Percentiles rank a stretch among this genome's conserved stretches.
Conservation (phyloP, 30 jellyfish, hydroid and myxozoan species). For the Turritopsis dohrnii region DNA sequence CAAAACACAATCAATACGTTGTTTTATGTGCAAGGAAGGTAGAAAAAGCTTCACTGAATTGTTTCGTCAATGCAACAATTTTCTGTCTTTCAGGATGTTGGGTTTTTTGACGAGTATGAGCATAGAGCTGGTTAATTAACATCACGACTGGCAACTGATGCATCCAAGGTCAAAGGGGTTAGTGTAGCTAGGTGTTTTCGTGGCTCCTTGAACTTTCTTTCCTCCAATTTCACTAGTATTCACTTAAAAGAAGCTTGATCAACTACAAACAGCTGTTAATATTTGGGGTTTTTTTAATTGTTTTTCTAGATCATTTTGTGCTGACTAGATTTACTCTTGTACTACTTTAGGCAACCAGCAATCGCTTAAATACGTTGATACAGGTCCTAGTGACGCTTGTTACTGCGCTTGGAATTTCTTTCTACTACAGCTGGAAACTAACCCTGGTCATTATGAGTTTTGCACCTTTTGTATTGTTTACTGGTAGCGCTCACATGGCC, state of each 20-base stretch:
- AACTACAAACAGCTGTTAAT: too few relatives aligned
- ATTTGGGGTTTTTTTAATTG: too few relatives aligned
- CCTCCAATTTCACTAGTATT: too few relatives aligned
- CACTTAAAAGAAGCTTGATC: too few relatives aligned
- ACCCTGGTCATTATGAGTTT: conserved; percentile 65
- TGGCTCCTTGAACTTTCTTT: too few relatives aligned
- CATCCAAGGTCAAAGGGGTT: conserved; percentile 87
- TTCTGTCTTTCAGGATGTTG: conserved; percentile 43
- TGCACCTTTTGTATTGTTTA: conserved; percentile 57
- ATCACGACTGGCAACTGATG: conserved; percentile 78
- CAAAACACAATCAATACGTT: too few relatives aligned
- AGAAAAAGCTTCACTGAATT: too few relatives aligned
- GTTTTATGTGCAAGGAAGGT: too few relatives aligned
- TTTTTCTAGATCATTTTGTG: too few relatives aligned
- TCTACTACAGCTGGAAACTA: conserved; percentile 62
- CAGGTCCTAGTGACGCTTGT: conserved; percentile 87
- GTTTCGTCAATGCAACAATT: background rate
- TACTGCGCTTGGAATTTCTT: conserved; percentile 62
- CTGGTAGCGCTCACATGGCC: conserved; percentile 81
- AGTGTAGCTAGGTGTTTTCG: background rate
- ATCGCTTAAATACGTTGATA: conserved; percentile 61
- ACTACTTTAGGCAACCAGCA: conserved; percentile 78
- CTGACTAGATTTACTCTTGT: too few relatives aligned
- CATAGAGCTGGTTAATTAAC: conserved; percentile 72
- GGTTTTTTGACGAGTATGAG: conserved; percentile 58